Evolutionary conservation across 2,888 invertebrate genomes (phyloP), one percentile per base, ranked within the genome.

Genomic region (Rhingia campestris): DNA sequence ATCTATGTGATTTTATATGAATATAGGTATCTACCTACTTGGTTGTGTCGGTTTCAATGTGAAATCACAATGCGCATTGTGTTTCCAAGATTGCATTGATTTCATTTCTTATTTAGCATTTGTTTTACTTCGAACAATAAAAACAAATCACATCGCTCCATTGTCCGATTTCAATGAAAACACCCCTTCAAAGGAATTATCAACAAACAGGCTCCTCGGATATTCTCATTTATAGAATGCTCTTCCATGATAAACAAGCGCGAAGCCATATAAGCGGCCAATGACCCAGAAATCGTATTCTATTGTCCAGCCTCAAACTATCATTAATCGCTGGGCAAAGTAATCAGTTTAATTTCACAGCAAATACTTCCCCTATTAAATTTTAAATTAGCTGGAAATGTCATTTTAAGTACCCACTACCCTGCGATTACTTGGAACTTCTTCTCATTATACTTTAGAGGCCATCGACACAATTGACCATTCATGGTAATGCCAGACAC

Each of bases 141-240:
- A 22, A 22, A 22, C 22, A 2, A 22, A 22, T 22, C 22, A 22
- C 35, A n/a, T 43, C 4, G 0, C 32, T 49, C 39, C 12, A 51
- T 41, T 67, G 58, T 41, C 58, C 51, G 4, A 22, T 22, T 22
- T 22, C 2, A 22, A 22, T 22, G 22, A 2, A 22, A 22, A 22
- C 14, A 41, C 43, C 10, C 58, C 53, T 51, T 54, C 58, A 73
- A 66, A 47, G 73, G 54, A 61, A 76, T 76, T 33, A 75, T 69
- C 47, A 54, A 10, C 22, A 41, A 67, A 63, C 56, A n/a, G 43
- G 80, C 41, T 80, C 75, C 69, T 51, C 67, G 56, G 37, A 37
- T 63, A 61, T 9, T 35, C 12, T 56, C 67, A 37, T 63, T 69
- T 54, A 54, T 61, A 58, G 73, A 32, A 59, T 12, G 22, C 10